Percentiles rank a stretch among this genome's conserved stretches.
phyloP scores from a whole-genome alignment of 2,888 invertebrate genomes.

The Lydus trimaculatus region DNA sequence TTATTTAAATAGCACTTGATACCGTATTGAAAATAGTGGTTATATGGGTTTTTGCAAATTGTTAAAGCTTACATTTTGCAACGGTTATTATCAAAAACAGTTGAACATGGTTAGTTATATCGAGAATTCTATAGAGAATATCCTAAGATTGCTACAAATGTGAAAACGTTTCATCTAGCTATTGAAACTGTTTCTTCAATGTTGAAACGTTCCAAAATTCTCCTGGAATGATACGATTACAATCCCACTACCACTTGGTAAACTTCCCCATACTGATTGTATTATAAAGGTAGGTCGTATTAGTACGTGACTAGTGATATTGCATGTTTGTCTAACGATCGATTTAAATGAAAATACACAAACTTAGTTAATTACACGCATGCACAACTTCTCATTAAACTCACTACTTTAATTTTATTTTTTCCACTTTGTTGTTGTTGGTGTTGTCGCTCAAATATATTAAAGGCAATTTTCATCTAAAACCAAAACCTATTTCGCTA shows the following conservation, averaged over 20 bases:
- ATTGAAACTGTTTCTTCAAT: not conserved
- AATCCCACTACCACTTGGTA: conserved; percentile 31
- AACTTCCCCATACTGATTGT: conserved; percentile 33
- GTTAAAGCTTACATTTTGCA: not conserved
- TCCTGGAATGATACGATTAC: conserved; percentile 30
- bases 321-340: conserved; percentile 30
- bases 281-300: conserved; percentile 24
- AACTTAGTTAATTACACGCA: conserved; percentile 43
- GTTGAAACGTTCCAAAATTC: conserved; percentile 19
- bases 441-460: not conserved
- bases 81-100: not conserved
- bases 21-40: not conserved
- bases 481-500: too few species aligned
- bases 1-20: not conserved
- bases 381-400: conserved; percentile 36
- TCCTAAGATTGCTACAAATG: not conserved
- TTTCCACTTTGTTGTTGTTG: not conserved
- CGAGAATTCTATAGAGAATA: not conserved
- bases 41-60: not conserved
- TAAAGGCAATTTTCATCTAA: not conserved
- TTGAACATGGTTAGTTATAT: not conserved
- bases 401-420: not conserved
- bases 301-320: conserved; percentile 33
- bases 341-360: conserved; percentile 28
- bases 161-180: not conserved